A percentile compares a stretch with the other conserved stretches of the same genome.
Conservation (phyloP, 1,140 invertebrate genomes). For the Drosophila tani region DNA sequence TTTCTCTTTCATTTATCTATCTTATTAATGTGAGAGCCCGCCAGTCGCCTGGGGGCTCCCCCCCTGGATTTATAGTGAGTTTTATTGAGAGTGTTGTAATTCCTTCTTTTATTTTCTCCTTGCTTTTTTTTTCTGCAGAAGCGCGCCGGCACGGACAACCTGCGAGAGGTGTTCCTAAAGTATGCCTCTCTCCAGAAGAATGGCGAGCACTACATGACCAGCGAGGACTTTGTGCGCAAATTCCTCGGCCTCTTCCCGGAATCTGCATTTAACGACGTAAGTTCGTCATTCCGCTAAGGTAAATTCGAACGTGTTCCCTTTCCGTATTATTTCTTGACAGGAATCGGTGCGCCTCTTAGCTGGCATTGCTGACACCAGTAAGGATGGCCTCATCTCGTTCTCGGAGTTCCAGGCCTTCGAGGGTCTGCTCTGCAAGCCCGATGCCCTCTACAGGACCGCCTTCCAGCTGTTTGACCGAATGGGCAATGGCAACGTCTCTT, state of each 20-base stretch:
- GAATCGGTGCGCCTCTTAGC: constrained; percentile 96
- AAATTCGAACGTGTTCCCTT: no score
- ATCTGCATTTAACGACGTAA: constrained; percentile 90
- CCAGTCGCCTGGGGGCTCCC: background rate
- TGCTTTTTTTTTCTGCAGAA: constrained; percentile 87
- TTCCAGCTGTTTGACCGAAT: constrained; percentile 99
- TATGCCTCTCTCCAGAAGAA: constrained; percentile 92
- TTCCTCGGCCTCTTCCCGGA: constrained; percentile 96
- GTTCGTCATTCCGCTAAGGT: no score
- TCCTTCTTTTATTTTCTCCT: constrained; percentile 5
- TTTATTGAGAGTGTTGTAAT: constrained; percentile 7
- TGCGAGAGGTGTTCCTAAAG: constrained; percentile 95
- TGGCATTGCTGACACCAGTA: constrained; percentile 97
- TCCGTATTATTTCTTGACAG: constrained; percentile 57
- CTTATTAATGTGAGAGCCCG: background rate
- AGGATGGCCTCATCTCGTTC: constrained; percentile 99
- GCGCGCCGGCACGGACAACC: constrained; percentile 92
- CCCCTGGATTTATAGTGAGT: background rate
- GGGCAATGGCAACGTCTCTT: constrained; percentile 97
- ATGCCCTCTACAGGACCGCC: constrained; percentile 98
- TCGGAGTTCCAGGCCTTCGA: constrained; percentile 99
- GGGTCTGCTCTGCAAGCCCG: constrained; percentile 97
- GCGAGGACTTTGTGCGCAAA: constrained; percentile 95
- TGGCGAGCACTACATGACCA: constrained; percentile 96
- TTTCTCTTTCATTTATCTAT: background rate